phyloP scores from a whole-genome alignment of 2,797 vertebrate species.

The Hybognathus amarus region DNA sequence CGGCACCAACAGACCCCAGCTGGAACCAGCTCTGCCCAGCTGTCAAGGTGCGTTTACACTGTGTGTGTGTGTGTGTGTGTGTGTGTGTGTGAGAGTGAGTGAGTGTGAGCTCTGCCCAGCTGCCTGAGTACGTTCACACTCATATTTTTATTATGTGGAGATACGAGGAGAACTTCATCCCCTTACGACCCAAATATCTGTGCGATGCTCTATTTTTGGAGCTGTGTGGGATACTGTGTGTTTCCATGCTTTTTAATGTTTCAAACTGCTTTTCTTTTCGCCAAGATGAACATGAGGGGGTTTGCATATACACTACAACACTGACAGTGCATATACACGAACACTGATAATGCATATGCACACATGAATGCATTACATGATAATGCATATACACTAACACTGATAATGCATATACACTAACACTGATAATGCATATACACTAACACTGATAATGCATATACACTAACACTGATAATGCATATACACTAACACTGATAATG shows the following conservation, averaged over 20 bases:
- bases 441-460: too few relatives aligned
- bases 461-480: too few relatives aligned
- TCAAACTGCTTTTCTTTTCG: background rate
- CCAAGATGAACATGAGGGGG: background rate
- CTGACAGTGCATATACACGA: background rate
- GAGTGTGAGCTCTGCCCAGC: too few relatives aligned
- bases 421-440: too few relatives aligned
- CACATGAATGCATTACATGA: too few relatives aligned
- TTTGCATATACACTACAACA: background rate
- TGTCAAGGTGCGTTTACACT: conserved; percentile 85
- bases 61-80: background rate
- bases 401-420: background rate
- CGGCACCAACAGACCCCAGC: conserved; percentile 92
- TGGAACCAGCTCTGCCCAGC: conserved; percentile 92
- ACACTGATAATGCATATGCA: too few relatives aligned
- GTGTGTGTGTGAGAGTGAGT: too few relatives aligned
- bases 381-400: too few relatives aligned
- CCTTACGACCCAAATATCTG: conserved; percentile 1
- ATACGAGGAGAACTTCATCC: background rate
- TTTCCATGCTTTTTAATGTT: background rate
- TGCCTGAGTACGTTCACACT: background rate
- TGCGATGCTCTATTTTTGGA: background rate
- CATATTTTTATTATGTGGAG: background rate
- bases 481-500: too few relatives aligned
- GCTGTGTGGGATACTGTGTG: background rate